Evolutionary conservation across 35 echinoderm and acorn worm genomes (phyloP).

Genomic region (Strongylocentrotus purpuratus): DNA sequence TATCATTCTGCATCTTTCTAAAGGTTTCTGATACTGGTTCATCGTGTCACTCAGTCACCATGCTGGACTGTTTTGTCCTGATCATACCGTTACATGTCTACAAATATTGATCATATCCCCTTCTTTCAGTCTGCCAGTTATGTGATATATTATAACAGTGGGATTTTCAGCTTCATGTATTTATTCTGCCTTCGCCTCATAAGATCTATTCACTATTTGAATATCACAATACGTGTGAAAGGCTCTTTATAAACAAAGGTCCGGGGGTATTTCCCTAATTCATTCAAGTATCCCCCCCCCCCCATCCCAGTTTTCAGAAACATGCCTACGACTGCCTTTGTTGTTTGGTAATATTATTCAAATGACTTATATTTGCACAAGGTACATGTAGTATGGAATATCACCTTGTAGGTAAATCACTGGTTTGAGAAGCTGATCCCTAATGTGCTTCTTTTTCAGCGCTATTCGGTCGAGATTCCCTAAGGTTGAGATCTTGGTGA

Average conservation of each 20-base stretch:
- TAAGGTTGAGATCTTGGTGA: constrained; percentile 60
- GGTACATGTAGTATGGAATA: not conserved
- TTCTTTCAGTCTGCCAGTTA: not conserved
- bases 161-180: not conserved
- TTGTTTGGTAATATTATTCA: not conserved
- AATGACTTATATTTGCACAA: not conserved
- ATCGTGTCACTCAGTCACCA: not conserved
- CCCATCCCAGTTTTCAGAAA: not conserved
- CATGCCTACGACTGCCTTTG: not conserved
- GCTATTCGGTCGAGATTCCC: constrained; percentile 61
- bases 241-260: not conserved
- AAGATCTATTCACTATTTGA: not conserved
- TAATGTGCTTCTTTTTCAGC: constrained; percentile 51
- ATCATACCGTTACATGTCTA: no score
- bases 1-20: not conserved
- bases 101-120: not conserved
- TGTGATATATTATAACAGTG: not conserved
- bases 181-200: not conserved
- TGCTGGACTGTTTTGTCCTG: not conserved
- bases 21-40: not conserved
- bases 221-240: not conserved
- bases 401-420: not conserved
- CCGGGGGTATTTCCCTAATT: not conserved
- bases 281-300: not conserved
- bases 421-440: not conserved